These are phyloP conservation scores for Elephas maximus DNA, from an alignment of 2,113 vertebrate species.

Conservation along the genomic window DNA sequence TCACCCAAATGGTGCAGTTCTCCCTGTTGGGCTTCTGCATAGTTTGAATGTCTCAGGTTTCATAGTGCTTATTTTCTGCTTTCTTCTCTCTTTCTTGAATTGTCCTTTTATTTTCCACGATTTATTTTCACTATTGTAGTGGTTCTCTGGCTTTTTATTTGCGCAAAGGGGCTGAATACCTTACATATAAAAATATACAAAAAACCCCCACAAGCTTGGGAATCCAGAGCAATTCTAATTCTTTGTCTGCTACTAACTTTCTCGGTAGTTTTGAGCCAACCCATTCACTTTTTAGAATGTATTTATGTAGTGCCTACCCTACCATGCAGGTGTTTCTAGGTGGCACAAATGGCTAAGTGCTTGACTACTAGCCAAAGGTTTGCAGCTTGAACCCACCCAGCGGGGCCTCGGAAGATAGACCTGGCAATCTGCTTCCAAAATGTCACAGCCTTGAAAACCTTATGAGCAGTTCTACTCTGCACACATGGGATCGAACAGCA, in stretches of 20 bases:
- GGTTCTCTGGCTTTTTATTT: neutral
- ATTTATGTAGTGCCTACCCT: neutral
- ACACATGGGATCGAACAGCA: neutral
- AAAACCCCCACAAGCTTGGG: neutral
- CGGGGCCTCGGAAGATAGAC: neutral
- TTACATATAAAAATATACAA: neutral
- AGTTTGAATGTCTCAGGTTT: constrained; percentile 32
- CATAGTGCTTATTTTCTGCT: neutral
- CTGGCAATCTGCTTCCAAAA: neutral
- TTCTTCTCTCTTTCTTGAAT: neutral
- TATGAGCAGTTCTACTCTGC: neutral
- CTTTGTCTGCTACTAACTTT: neutral
- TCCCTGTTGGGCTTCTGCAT: neutral
- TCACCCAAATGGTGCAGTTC: neutral
- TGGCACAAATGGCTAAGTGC: neutral
- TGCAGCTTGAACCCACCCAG: neutral
- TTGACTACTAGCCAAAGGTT: neutral
- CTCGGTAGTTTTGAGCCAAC: neutral
- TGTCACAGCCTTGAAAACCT: neutral
- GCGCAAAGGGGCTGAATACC: neutral
- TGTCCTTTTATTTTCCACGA: neutral
- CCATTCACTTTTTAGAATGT: neutral
- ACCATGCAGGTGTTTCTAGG: neutral
- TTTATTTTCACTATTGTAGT: neutral
- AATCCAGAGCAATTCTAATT: neutral